Evolutionary conservation across 2,888 invertebrate genomes (phyloP).

Genomic region (Nomada ferruginata): DNA sequence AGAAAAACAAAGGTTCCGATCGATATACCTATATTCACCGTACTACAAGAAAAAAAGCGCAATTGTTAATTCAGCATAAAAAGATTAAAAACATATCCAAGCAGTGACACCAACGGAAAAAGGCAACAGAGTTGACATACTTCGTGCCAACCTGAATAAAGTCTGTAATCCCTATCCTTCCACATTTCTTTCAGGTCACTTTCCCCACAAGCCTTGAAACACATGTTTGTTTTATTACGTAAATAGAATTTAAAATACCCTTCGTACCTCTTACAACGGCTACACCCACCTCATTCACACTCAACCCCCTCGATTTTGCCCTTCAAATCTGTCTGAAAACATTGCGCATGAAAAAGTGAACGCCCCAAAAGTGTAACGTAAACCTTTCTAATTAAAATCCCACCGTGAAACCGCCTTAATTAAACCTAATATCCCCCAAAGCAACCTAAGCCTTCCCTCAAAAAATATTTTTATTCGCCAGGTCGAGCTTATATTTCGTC

Average conservation of each 20-base stretch:
- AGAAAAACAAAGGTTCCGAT: no score
- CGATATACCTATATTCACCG: no score
- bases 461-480: no score
- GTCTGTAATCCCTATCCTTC: neutral
- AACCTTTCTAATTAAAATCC: no score
- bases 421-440: no score
- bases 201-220: neutral
- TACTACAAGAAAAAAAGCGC: neutral
- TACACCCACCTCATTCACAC: neutral
- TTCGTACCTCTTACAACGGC: neutral
- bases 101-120: neutral
- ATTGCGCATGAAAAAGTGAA: no score
- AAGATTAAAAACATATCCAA: neutral
- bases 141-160: neutral
- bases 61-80: neutral
- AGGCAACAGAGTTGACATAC: neutral
- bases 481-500: no score
- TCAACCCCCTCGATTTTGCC: neutral
- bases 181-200: slow-evolving; percentile 13
- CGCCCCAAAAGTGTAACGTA: no score
- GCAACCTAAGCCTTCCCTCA: no score
- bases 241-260: neutral
- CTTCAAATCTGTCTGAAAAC: no score
- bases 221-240: slow-evolving; percentile 1
- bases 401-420: no score